Percentiles rank a stretch among this genome's conserved stretches.
Conservation (phyloP, 2,113 vertebrate genomes). For the Atherinomorus stipes region DNA sequence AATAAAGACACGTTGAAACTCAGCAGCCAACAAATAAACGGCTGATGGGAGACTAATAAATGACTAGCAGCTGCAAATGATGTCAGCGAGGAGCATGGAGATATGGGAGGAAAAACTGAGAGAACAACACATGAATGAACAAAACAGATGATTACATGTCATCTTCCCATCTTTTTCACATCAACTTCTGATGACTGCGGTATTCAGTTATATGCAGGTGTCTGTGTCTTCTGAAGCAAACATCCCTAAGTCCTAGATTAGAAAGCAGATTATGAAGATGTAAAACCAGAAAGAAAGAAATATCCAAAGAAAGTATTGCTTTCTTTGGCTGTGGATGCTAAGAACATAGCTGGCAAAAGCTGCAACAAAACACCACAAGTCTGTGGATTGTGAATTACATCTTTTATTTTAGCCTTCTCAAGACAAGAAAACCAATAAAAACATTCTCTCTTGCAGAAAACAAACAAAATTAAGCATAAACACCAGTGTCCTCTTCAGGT, state of each 20-base stretch:
- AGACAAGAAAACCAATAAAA: too few species aligned
- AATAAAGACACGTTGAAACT: conserved; percentile 32
- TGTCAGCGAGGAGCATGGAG: conserved; percentile 35
- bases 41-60: conserved; percentile 60
- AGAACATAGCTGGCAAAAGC: too few species aligned
- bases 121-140: conserved; percentile 15
- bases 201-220: background rate
- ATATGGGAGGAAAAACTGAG: background rate
- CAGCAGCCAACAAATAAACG: conserved; percentile 46
- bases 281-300: background rate
- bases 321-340: too few species aligned
- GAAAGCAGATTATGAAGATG: background rate
- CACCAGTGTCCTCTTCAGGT: too few species aligned
- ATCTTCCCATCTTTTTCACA: background rate
- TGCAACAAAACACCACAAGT: too few species aligned
- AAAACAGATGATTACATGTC: background rate
- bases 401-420: too few species aligned
- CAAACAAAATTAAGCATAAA: too few species aligned
- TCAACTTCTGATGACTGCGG: background rate
- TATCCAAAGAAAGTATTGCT: too few species aligned
- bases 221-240: background rate
- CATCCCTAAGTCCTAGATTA: background rate
- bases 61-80: conserved; percentile 56
- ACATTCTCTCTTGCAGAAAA: too few species aligned
- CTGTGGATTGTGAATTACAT: too few species aligned